Conservation (phyloP, 1,140 invertebrate species). For the Atta texana region DNA sequence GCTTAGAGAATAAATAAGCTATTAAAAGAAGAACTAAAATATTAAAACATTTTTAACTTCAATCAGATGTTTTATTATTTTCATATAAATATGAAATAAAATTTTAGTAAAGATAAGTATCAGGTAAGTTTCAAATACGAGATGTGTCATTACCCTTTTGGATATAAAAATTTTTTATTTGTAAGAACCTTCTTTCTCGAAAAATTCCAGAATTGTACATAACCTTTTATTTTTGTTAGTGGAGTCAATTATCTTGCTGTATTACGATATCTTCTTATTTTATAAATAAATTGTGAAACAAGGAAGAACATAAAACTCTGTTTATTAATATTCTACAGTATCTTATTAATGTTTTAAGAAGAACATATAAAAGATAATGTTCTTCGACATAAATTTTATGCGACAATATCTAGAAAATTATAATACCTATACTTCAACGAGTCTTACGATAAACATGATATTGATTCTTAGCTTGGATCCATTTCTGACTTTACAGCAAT, state of each 20-base stretch:
- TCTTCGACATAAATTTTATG: constrained; percentile 30
- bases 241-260: not conserved
- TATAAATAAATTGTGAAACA: not conserved
- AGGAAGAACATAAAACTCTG: not conserved
- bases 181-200: too few relatives aligned
- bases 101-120: too few relatives aligned
- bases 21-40: too few relatives aligned
- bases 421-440: not conserved
- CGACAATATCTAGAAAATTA: not conserved
- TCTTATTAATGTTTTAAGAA: constrained; percentile 15
- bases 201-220: not conserved
- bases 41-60: too few relatives aligned
- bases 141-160: too few relatives aligned
- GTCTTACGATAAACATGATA: not conserved
- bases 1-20: too few relatives aligned
- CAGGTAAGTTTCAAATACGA: too few relatives aligned
- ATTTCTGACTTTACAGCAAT: not conserved
- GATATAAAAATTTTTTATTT: too few relatives aligned
- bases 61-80: too few relatives aligned
- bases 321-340: not conserved
- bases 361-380: constrained; percentile 29
- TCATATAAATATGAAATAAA: too few relatives aligned
- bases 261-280: constrained; percentile 12
- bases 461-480: not conserved
- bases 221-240: not conserved